These are phyloP conservation scores for Pinctada fucata DNA, from an alignment of 2,888 invertebrate genomes.

Conservation along the genomic window DNA sequence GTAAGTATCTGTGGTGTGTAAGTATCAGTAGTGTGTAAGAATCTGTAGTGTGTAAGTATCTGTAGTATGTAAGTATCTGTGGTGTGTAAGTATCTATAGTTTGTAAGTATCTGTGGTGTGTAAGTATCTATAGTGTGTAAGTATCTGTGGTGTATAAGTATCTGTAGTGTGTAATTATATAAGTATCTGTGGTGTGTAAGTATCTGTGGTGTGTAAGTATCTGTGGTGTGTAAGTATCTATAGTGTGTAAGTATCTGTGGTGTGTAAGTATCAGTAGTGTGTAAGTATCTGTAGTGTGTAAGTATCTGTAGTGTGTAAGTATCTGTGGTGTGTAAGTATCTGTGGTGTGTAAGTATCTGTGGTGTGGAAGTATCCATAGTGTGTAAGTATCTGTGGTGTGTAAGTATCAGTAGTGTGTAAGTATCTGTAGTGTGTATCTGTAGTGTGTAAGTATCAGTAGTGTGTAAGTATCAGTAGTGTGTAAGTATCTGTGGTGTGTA, in stretches of 20 bases:
- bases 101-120: neutral
- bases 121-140: constrained; percentile 92
- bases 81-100: constrained; percentile 88
- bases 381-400: constrained; percentile 85
- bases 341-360: neutral
- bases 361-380: too few relatives aligned
- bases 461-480: neutral
- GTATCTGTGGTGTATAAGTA: constrained; percentile 77
- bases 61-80: too few relatives aligned
- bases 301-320: neutral
- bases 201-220: neutral
- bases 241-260: neutral
- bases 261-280: constrained; percentile 85
- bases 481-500: constrained; percentile 88
- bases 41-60: neutral
- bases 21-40: constrained; percentile 78
- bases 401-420: constrained; percentile 81
- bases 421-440: neutral
- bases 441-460: constrained; percentile 90
- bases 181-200: constrained; percentile 79
- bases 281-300: constrained; percentile 82
- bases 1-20: constrained; percentile 88
- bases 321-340: constrained; percentile 94
- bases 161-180: constrained; percentile 73
- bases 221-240: constrained; percentile 92